Evolutionary conservation across 2,797 vertebrate genomes (phyloP).

Genomic region (Sylvia borin): DNA sequence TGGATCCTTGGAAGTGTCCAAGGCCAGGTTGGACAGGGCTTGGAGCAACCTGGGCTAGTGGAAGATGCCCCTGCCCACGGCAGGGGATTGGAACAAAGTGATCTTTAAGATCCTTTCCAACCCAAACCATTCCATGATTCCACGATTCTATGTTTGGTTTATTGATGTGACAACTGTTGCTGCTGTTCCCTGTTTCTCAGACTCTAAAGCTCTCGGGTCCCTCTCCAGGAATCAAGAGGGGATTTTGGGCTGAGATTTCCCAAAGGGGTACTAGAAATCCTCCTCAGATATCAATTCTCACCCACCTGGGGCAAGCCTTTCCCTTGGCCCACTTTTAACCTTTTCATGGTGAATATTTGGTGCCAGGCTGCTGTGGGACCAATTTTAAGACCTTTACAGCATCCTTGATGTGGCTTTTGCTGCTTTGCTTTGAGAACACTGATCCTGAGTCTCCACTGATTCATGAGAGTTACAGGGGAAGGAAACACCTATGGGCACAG

Average conservation of each 20-base stretch:
- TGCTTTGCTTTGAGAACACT: neutral
- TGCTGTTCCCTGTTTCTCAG: neutral
- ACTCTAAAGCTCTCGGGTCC: neutral
- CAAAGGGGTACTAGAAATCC: neutral
- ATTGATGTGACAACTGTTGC: neutral
- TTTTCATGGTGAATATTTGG: neutral
- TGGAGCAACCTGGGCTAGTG: accelerated
- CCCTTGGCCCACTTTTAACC: neutral
- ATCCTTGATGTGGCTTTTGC: neutral
- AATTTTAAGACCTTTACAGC: neutral
- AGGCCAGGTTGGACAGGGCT: accelerated
- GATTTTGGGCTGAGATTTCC: neutral
- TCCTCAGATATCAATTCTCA: neutral
- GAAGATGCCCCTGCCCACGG: neutral
- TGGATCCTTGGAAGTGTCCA: neutral
- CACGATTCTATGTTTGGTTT: neutral
- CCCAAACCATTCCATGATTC: neutral
- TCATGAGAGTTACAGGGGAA: neutral
- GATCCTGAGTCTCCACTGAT: neutral
- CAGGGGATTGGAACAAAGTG: neutral
- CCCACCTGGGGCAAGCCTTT: neutral
- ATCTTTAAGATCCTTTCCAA: neutral
- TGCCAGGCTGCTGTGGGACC: neutral
- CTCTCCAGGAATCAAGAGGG: neutral
- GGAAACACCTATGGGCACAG: neutral